Evolutionary conservation across 1,140 invertebrate species (phyloP), one percentile per base, ranked within the genome.

Genomic region (Musca domestica): DNA sequence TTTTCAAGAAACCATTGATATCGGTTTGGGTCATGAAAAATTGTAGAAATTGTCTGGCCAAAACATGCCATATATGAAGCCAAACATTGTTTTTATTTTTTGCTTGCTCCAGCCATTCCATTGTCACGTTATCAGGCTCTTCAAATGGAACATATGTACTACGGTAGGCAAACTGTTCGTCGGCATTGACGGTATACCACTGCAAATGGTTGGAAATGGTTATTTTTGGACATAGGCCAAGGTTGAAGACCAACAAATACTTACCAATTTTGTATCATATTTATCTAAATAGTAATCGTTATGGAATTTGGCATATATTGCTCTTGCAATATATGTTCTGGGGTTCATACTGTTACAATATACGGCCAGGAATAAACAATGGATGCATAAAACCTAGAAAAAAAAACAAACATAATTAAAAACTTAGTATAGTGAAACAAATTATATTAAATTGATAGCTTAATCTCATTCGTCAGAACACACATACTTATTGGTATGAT

Each of bases 21-120:
- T 90, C 90, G 3, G 92, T 94, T 73, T 88, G 88, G 0, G 90
- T 89, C 87, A 93, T 88, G 79, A 94, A 93, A 74, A 86, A 85
- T 64, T 86, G 84, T 1, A 94, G 82, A 48, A 93, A 72, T 9
- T 86, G 82, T 70, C 88, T 86, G 10, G 87, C 86, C 20, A 93
- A 30, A 4, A 87, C 84, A 77, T 92, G 88, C 84, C 87, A 91
- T 27, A 93, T 74, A 76, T 94, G 90, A 19, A 86, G 86, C 74
- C 92, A 86, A 70, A 92, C 79, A 80, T 86, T 88, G 61, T 91
- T 87, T 6, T 89, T 88, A 72, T 90, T 87, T 73, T 86, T 85
- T 58, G 90, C 87, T 41, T 85, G 78, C 67, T 89, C 83, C 25
- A 94, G 81, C 82, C 93, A 94, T 64, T 83, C 67, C 46, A 87